A percentile compares a stretch with the other conserved stretches of the same genome.
phyloP scores from a whole-genome alignment of 1,140 invertebrate genomes.

The silkworm (Bombyx mori) region DNA sequence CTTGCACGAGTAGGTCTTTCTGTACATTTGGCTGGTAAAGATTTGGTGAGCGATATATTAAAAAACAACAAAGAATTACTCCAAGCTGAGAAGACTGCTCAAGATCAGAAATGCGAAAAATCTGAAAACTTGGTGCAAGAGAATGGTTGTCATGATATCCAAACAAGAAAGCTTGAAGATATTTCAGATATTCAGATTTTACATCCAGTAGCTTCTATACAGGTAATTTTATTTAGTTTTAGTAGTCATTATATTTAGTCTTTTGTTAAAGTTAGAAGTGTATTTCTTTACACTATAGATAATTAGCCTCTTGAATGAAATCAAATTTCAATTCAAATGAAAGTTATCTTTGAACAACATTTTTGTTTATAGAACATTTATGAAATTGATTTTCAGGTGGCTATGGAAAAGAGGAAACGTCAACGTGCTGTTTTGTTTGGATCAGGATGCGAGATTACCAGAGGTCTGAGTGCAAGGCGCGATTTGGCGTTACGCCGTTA shows the following conservation, averaged over 20 bases:
- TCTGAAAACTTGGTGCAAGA: constrained; percentile 15
- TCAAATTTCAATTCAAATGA: no score
- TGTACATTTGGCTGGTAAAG: constrained; percentile 76
- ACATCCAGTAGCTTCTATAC: constrained; percentile 76
- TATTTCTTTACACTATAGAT: no score
- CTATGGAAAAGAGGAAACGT: constrained; percentile 60
- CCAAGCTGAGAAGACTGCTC: constrained; percentile 19
- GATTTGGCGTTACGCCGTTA: constrained; percentile 76
- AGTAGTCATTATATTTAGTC: not conserved
- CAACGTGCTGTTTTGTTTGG: constrained; percentile 62
- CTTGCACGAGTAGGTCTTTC: constrained; percentile 82
- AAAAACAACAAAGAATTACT: constrained; percentile 65
- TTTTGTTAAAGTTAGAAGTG: not conserved
- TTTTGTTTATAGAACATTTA: not conserved
- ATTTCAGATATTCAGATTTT: constrained; percentile 38
- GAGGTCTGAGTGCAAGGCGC: constrained; percentile 76
- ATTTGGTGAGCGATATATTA: constrained; percentile 74
- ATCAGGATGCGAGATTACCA: constrained; percentile 64
- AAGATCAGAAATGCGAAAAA: constrained; percentile 7
- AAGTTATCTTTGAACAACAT: no score
- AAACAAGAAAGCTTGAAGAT: constrained; percentile 8
- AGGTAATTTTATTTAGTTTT: constrained; percentile 51
- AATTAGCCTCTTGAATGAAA: no score
- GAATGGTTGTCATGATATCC: constrained; percentile 24
- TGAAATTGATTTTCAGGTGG: constrained; percentile 40